phyloP scores from a whole-genome alignment of 2,888 invertebrate species.

The Ryuthela nishihirai region DNA sequence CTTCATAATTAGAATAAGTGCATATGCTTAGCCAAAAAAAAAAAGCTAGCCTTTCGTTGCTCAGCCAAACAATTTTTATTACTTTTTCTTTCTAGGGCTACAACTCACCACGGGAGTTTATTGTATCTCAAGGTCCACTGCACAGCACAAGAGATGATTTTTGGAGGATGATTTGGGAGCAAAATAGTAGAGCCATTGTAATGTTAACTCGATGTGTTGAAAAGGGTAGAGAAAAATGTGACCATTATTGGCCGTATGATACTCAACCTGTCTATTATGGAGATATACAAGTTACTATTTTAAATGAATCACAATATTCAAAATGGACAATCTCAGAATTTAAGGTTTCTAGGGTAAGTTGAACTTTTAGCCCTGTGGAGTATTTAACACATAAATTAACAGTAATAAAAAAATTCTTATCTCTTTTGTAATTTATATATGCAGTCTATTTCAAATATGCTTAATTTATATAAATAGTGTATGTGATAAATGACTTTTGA shows the following conservation, averaged over 20 bases:
- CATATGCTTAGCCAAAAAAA: too few species aligned
- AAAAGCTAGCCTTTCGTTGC: too few species aligned
- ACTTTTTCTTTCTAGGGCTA: slow-evolving; percentile 63
- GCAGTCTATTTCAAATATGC: too few species aligned
- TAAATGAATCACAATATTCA: slow-evolving; percentile 89
- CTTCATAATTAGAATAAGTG: too few species aligned
- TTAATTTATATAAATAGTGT: too few species aligned
- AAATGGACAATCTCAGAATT: slow-evolving; percentile 97
- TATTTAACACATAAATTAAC: too few species aligned
- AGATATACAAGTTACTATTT: slow-evolving; percentile 83
- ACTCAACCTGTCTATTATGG: slow-evolving; percentile 93
- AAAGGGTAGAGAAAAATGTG: slow-evolving; percentile 60
- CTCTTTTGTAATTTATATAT: too few species aligned
- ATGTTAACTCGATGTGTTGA: slow-evolving; percentile 96
- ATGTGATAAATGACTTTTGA: too few species aligned
- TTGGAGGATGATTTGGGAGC: slow-evolving; percentile 99
- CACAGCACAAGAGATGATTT: slow-evolving; percentile 97
- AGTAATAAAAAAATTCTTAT: too few species aligned
- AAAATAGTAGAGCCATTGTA: slow-evolving; percentile 89
- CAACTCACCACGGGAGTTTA: slow-evolving; percentile 93
- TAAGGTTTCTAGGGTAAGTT: slow-evolving; percentile 58
- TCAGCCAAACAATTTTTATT: neutral
- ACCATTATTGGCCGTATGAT: slow-evolving; percentile 96
- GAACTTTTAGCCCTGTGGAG: neutral
- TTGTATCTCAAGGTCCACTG: slow-evolving; percentile 94